These are phyloP conservation scores for Megathymus violae DNA, from an alignment of 1,140 invertebrate species.

Conservation along the genomic window DNA sequence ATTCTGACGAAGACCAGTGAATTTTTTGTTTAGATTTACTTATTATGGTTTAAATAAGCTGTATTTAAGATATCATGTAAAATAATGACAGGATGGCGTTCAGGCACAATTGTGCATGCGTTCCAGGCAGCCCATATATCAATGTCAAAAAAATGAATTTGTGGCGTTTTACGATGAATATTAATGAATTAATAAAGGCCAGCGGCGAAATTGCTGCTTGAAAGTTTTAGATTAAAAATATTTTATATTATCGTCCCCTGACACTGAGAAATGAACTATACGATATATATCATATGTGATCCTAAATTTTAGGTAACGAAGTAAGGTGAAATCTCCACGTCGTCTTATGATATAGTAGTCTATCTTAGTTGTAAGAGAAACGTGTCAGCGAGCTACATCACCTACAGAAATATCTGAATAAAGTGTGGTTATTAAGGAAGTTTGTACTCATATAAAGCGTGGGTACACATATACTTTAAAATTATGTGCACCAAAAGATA, in stretches of 20 bases:
- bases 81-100: constrained; percentile 29
- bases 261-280: constrained; percentile 25
- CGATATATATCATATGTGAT: neutral
- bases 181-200: constrained; percentile 55
- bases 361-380: no score
- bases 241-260: constrained; percentile 25
- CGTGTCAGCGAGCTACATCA: no score
- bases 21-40: constrained; percentile 1
- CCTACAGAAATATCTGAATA: no score
- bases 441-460: no score
- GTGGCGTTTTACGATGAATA: constrained; percentile 59
- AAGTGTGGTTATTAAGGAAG: no score
- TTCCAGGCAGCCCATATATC: constrained; percentile 53
- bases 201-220: constrained; percentile 39
- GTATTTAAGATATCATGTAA: constrained; percentile 18
- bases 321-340: no score
- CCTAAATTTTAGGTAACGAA: no score
- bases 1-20: no score
- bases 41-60: constrained; percentile 8
- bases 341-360: no score
- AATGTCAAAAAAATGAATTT: constrained; percentile 65
- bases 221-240: constrained; percentile 33
- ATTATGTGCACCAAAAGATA: no score
- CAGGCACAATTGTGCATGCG: constrained; percentile 47
- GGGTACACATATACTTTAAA: no score